Evolutionary conservation across 2,113 vertebrate genomes (phyloP).

Genomic region (Lagopus muta): DNA sequence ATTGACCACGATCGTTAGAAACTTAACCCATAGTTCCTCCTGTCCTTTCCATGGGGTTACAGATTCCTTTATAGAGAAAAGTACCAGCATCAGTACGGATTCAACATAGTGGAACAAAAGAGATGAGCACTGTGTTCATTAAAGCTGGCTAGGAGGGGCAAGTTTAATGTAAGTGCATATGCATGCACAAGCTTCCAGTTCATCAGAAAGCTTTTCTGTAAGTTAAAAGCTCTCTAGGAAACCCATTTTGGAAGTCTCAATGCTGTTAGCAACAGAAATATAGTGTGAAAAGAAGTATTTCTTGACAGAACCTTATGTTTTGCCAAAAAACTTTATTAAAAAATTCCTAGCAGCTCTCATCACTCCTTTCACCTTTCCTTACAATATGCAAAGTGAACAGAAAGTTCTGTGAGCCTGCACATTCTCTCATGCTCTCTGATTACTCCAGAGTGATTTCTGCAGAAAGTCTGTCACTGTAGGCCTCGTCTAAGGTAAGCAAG

Average conservation of each 20-base stretch:
- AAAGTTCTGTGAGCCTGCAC: neutral
- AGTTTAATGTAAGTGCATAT: neutral
- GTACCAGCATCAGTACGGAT: neutral
- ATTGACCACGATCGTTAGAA: neutral
- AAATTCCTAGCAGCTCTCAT: conserved; percentile 24
- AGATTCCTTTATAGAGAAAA: neutral
- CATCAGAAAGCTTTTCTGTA: neutral
- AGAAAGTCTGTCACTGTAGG: neutral
- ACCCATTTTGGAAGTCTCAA: neutral
- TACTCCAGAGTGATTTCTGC: neutral
- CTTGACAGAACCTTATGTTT: neutral
- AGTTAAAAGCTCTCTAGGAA: neutral
- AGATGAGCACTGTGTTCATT: neutral
- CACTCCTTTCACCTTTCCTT: neutral
- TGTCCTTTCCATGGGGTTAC: neutral
- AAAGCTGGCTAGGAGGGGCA: neutral
- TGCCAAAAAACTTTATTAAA: conserved; percentile 20
- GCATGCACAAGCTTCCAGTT: neutral
- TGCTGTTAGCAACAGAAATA: neutral
- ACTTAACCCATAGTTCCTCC: neutral
- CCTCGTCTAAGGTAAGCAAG: neutral
- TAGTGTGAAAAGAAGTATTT: neutral
- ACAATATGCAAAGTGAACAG: neutral
- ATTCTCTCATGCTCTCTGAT: neutral
- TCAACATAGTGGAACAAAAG: neutral